Conservation (phyloP, 2,888 invertebrate species). For the Laspeyria flexula region DNA sequence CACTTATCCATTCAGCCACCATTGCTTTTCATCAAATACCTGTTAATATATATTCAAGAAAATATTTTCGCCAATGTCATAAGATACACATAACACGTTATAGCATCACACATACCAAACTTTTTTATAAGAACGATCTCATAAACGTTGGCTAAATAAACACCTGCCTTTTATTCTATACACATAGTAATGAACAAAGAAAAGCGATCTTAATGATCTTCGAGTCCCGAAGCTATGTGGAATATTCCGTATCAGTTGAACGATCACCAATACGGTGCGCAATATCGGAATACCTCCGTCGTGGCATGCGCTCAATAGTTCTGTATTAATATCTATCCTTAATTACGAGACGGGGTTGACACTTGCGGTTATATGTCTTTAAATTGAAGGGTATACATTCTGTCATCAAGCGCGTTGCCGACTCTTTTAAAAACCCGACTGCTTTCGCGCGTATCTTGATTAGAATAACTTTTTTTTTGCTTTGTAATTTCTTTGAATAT, state of each 20-base stretch:
- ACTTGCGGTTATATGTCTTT: not conserved
- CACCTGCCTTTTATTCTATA: conserved; percentile 33
- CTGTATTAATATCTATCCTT: conserved; percentile 63
- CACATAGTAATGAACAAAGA: conserved; percentile 48
- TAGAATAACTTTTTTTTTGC: no score
- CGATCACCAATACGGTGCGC: conserved; percentile 56
- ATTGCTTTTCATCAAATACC: no score
- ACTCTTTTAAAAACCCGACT: no score
- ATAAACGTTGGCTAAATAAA: not conserved
- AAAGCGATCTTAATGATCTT: conserved; percentile 47
- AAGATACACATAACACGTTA: no score
- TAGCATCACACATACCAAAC: not conserved
- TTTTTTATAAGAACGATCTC: not conserved
- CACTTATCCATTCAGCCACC: no score
- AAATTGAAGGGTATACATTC: no score
- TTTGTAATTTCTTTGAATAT: no score
- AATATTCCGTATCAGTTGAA: conserved; percentile 68
- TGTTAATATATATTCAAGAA: no score
- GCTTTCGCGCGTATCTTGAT: no score
- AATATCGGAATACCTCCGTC: conserved; percentile 66
- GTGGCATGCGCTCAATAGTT: conserved; percentile 63
- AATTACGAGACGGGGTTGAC: conserved; percentile 50
- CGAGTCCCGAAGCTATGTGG: conserved; percentile 49
- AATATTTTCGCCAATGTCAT: no score
- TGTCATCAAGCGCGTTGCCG: no score